Base-by-base conservation (phyloP, 1,140 invertebrate genomes). In the Calliphora vicina region DNA sequence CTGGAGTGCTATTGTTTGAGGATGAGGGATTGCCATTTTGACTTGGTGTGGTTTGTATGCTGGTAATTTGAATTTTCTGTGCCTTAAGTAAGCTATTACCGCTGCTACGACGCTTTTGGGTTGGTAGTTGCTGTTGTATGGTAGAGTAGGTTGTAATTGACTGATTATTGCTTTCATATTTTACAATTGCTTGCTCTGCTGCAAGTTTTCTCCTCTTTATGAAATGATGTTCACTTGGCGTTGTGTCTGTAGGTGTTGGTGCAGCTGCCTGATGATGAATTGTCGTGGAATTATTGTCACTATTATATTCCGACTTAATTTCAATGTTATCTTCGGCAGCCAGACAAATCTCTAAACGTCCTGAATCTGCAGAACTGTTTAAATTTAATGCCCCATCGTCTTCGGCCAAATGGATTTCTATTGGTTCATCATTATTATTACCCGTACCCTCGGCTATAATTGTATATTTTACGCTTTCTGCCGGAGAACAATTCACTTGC, bases 271-370 rank as follows among this genome's bases (percentile, higher is more conserved):
- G 27, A 6, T 8, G 71, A 2, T 13, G 71, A 15, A 27, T 26
- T 23, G 10, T 20, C 26, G 17, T 61, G 10, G 23, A 17, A 26
- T 72, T 26, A 26, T 72, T 72, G 20, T 25, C 8, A 26, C 3
- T 10, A 72, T 23, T 13, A 26, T 72, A 13, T 27, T 72, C 71
- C 23, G 71, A 26, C 27, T 72, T 72, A 72, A 72, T 72, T 25
- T 72, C 23, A 4, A 25, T 42, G n/a, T 82, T 25, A n/a, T 61
- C 26, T 57, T 82, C 71, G 15, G 72, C 23, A 15, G 81, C 81
- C 26, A 89, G 23, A 25, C 87, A 89, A n/a, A 89, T 89, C 73
- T 88, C 88, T 35, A 88, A 82, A 17, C 88, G 86, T 83, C 87
- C 87, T 5, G 88, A 89, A 81, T 89, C 88, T 0, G 84, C 84